Conservation (phyloP, 2,113 vertebrate genomes). For the Onychorhynchus coronatus region DNA sequence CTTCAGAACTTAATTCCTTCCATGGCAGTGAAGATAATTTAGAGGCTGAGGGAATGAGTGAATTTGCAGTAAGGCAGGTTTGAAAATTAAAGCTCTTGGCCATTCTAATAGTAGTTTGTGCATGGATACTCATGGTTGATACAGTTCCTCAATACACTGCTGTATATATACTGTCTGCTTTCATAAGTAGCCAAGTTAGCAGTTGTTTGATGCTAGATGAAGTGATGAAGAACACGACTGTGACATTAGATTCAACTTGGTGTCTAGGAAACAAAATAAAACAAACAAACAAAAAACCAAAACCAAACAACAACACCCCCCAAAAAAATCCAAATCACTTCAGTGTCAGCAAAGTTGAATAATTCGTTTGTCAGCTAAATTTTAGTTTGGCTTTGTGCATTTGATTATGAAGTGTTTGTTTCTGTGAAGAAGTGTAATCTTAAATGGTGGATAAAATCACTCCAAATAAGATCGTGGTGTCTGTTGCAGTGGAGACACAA, state of each 20-base stretch:
- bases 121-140: background rate
- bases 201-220: background rate
- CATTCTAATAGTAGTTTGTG: background rate
- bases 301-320: background rate
- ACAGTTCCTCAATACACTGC: background rate
- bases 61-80: background rate
- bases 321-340: background rate
- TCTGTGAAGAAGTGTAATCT: background rate
- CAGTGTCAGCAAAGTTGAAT: background rate
- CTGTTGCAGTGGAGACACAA: background rate
- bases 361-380: background rate
- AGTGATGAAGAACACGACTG: fast-evolving
- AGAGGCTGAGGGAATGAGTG: background rate
- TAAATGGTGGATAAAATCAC: background rate
- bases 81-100: background rate
- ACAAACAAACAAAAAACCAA: background rate
- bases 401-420: background rate
- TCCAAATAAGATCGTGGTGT: background rate
- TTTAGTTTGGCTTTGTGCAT: background rate
- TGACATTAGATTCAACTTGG: background rate
- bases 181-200: background rate
- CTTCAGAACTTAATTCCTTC: background rate
- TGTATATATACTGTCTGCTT: background rate
- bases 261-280: background rate
- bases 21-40: background rate